Evolutionary conservation across 2,888 invertebrate species (phyloP), one percentile per base, ranked within the genome.

Genomic region (Apodemia zela): DNA sequence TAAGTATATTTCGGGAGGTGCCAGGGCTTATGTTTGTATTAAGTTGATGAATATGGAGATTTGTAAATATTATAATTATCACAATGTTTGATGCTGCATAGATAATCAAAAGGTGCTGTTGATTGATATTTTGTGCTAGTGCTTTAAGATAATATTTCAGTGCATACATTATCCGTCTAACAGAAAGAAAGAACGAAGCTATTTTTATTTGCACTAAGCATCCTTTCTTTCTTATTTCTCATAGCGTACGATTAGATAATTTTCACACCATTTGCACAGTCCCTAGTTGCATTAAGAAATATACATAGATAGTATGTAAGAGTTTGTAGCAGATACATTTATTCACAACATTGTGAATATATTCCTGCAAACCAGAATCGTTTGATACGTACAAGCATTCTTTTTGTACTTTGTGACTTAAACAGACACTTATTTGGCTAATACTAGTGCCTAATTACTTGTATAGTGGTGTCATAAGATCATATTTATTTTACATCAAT

Each of bases 31-130:
- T 11, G 54, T 21, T 17, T 49, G 47, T 51, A 51, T 51, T 51
- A 29, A 66, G 49, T 51, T 21, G 21, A 45, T 62, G 63, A 64
- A 63, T 63, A 63, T 63, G 58, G 58, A 63, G 45, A 47, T 66
- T 61, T 65, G 64, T 66, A 68, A 13, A 54, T 54, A 54, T 29
- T 25, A 15, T 29, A 21, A 21, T 54, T 15, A 54, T 54, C 54
- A 54, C 25, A 25, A 51, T 6, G 21, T 25, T 13, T 29, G 8
- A 13, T 54, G 54, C 54, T 54, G 15, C 18, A 25, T 29, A 54
- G 15, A 54, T 29, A 54, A 54, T 54, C 54, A 29, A 54, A 54
- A 21, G 54, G 54, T 54, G 54, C 54, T 54, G 54, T 54, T 11
- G 54, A 54, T 54, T 54, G 54, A 54, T 54, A 54, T 54, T 54